Conservation (phyloP, 2,113 vertebrate genomes). For the Phrynocephalus versicolor region DNA sequence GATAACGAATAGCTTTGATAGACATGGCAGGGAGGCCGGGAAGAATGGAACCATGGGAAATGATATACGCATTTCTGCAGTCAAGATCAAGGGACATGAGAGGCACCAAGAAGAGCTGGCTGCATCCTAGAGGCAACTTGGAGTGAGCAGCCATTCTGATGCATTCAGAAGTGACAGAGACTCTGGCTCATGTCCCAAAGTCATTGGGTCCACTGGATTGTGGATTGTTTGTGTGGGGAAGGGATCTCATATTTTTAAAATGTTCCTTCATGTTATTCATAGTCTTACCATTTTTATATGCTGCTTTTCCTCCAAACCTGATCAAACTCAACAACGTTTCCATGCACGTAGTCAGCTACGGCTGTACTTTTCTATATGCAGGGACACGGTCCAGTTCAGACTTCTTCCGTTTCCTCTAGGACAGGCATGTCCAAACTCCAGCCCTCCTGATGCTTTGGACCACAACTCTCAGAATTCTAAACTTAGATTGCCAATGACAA, state of each 20-base stretch:
- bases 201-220: no score
- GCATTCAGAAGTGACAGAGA: neutral
- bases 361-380: neutral
- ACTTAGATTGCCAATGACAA: no score
- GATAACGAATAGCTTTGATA: neutral
- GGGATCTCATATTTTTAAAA: neutral
- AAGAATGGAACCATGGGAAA: neutral
- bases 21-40: neutral
- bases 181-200: neutral
- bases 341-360: neutral
- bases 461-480: no score
- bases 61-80: neutral
- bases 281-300: neutral
- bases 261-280: neutral
- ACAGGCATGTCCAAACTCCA: no score
- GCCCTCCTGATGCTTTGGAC: no score
- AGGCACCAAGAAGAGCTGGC: neutral
- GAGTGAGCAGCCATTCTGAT: neutral
- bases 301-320: no score
- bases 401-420: neutral
- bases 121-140: neutral
- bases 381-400: neutral
- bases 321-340: neutral
- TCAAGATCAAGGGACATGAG: neutral
- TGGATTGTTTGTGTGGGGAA: neutral